phyloP scores from a whole-genome alignment of 2,888 invertebrate species.

The Brachyopa scutellaris region DNA sequence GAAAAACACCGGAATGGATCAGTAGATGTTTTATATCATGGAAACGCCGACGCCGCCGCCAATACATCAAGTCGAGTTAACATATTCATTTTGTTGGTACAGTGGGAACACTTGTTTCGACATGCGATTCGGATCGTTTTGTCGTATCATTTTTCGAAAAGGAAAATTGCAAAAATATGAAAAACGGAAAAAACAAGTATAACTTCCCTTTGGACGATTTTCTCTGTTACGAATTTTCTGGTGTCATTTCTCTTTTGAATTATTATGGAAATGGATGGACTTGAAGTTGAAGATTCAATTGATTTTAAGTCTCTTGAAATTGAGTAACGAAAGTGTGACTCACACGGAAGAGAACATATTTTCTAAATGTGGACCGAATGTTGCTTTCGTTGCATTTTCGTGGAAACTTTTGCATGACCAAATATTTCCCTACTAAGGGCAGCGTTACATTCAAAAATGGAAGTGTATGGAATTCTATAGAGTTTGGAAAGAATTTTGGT shows the following conservation, averaged over 20 bases:
- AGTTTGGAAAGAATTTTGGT: no score
- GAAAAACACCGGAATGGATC: no score
- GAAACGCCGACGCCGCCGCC: no score
- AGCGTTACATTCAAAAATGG: not conserved
- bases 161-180: conserved; percentile 14
- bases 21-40: no score
- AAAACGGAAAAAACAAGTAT: conserved; percentile 9
- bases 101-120: conserved; percentile 60
- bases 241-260: conserved; percentile 9
- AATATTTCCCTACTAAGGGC: conserved; percentile 9
- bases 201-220: not conserved
- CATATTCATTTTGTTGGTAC: no score
- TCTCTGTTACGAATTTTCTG: conserved; percentile 1
- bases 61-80: no score
- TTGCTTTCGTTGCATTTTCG: conserved; percentile 28
- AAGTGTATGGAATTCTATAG: conserved; percentile 8
- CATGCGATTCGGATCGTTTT: conserved; percentile 32
- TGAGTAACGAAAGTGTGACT: not conserved
- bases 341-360: not conserved
- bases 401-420: not conserved
- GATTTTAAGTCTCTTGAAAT: conserved; percentile 3
- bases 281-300: conserved; percentile 26
- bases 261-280: no score
- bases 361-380: not conserved
- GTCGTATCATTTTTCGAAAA: conserved; percentile 28